These are phyloP conservation scores for Scolopax bukidnonensis DNA, from an alignment of 2,797 vertebrate genomes.

Conservation along the genomic window DNA sequence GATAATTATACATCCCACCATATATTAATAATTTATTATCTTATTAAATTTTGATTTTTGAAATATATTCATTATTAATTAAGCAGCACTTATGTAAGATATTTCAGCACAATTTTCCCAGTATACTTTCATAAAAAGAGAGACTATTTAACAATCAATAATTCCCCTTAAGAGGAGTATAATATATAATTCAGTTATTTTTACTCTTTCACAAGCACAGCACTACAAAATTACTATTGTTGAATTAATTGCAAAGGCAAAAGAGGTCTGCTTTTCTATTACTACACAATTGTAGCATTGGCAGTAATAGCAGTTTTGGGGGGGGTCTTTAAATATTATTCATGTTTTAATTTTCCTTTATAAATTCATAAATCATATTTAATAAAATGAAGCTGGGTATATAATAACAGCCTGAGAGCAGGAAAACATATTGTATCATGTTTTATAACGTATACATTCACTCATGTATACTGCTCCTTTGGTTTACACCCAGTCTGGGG, in stretches of 20 bases:
- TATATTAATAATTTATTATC: constrained; percentile 40
- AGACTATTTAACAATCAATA: constrained; percentile 8
- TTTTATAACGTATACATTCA: not conserved
- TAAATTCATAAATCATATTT: not conserved
- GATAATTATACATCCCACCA: not conserved
- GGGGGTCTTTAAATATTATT: not conserved
- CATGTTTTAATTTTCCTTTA: not conserved
- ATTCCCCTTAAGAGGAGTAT: not conserved
- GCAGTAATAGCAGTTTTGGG: not conserved
- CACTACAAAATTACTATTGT: not conserved
- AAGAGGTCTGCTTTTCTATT: not conserved
- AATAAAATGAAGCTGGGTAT: not conserved
- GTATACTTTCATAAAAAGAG: not conserved
- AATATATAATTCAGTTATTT: not conserved
- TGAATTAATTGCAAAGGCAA: not conserved
- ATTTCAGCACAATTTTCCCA: not conserved
- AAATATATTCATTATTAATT: constrained; percentile 57
- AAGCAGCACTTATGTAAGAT: not conserved
- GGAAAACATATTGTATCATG: not conserved
- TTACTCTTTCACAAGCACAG: not conserved
- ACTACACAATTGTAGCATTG: not conserved
- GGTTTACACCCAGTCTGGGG: not conserved
- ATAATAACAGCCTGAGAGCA: not conserved
- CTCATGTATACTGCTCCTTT: not conserved
- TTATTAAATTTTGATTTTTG: constrained; percentile 53